Base-by-base conservation (phyloP, 2,888 invertebrate genomes). In the Gasteruption jaculator region DNA sequence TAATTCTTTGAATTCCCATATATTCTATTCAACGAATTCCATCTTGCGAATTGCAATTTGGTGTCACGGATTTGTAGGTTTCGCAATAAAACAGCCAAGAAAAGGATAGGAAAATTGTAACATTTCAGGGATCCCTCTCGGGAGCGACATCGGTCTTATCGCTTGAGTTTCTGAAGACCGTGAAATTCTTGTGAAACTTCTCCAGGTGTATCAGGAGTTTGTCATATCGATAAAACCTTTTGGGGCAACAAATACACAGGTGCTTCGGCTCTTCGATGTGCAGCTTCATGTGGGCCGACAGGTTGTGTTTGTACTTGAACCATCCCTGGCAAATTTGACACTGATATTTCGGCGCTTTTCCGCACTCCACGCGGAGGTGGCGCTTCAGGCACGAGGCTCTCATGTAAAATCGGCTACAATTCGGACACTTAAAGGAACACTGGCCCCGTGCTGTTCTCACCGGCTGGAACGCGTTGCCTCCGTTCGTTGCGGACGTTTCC, bases 391-490 rank as follows among this genome's bases (percentile, higher is more conserved):
- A 66, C 20, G 65, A 65, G 3, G 56, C 54, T 19, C 68, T 49
- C 55, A 61, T 61, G 53, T 71, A 71, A 45, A 58, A 61, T 29
- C 71, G 66, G 43, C 51, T 58, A 52, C 80, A 80, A 62, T 76
- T 77, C 35, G 79, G 77, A 61, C 82, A 82, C 58, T 74, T 74
- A 73, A 77, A 80, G 11, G 54, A 55, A 29, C 59, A 52, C 40
- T 58, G 58, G 30, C 60, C 61, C 10, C 59, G 56, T 3, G 56
- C 51, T 18, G 58, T 55, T 36, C 3, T 35, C 18, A 11, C 30
- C 5, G 14, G 30, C 12, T 5, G 14, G n/a, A 11, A 11, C 14
- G 11, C 20, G n/a, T 33, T 19, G 8, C 5, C 33, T 19, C 14
- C 33, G 18, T 19, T 11, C 6, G n/a, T n/a, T n/a, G n/a, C n/a